Percentiles rank a stretch among this genome's conserved stretches.
Evolutionary conservation across 2,113 vertebrate genomes (phyloP).

Genomic region (Centropus unirufus): DNA sequence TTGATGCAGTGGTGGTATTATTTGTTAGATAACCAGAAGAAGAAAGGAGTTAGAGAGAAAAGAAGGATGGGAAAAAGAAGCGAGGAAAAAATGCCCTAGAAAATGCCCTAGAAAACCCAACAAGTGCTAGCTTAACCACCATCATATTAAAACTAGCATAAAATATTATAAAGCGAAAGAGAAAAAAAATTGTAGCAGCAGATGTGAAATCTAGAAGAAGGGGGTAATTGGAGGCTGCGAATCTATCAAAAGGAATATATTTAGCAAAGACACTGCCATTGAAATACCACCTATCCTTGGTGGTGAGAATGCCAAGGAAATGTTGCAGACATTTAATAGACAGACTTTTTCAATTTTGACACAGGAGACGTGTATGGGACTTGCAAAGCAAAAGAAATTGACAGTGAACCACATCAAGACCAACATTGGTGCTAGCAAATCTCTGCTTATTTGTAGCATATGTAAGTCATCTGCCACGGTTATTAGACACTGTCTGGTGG

Average conservation of each 20-base stretch:
- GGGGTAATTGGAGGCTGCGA: neutral
- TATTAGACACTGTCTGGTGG: neutral
- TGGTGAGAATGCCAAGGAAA: neutral
- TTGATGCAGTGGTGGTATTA: neutral
- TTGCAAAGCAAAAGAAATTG: neutral
- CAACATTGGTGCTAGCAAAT: neutral
- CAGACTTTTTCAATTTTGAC: neutral
- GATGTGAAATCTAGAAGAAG: neutral
- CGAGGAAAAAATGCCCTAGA: too few species aligned
- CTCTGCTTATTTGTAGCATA: neutral
- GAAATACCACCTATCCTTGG: neutral
- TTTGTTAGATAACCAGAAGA: neutral
- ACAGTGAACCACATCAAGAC: neutral
- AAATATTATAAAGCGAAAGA: neutral
- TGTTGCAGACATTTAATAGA: neutral
- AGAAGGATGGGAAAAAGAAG: neutral
- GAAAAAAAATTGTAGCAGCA: neutral
- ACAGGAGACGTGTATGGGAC: neutral
- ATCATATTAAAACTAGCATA: neutral
- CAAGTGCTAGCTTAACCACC: neutral
- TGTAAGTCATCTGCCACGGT: neutral
- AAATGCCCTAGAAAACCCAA: neutral
- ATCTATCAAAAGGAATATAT: neutral
- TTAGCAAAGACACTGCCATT: neutral
- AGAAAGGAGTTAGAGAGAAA: neutral